phyloP scores from a whole-genome alignment of 2,888 invertebrate species.

The Leptopilina drosophilae region DNA sequence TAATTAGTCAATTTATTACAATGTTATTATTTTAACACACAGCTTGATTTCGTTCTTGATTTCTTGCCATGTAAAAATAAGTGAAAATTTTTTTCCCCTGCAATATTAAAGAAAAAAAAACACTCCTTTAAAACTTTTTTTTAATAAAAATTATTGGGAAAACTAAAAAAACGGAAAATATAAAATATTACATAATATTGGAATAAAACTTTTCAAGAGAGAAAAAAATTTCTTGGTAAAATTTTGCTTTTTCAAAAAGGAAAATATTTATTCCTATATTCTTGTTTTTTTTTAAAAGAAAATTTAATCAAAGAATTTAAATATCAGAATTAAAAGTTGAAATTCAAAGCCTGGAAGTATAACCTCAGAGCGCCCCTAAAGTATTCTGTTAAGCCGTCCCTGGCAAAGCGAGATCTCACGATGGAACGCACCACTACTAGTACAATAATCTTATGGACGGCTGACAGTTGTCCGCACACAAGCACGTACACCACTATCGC shows the following conservation, averaged over 20 bases:
- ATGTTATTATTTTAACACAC: not conserved
- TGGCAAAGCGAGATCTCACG: constrained; percentile 37
- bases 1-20: not conserved
- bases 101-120: too few relatives aligned
- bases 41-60: not conserved
- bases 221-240: not conserved
- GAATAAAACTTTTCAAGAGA: not conserved
- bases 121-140: too few relatives aligned
- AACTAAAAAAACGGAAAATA: not conserved
- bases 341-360: not conserved
- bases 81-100: too few relatives aligned
- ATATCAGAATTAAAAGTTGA: constrained; percentile 34
- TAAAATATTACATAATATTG: not conserved
- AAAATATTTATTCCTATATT: not conserved
- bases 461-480: constrained; percentile 38
- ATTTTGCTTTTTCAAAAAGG: too few relatives aligned
- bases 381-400: constrained; percentile 24
- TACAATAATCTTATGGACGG: constrained; percentile 7
- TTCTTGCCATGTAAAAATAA: not conserved
- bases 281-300: not conserved
- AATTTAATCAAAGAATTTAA: constrained; percentile 23
- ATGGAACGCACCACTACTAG: constrained; percentile 26
- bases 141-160: not conserved
- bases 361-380: constrained; percentile 1
- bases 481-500: constrained; percentile 24